Evolutionary conservation across 2,797 vertebrate species (phyloP), one percentile per base, ranked within the genome.

Genomic region (Odontamblyopus rebecca): DNA sequence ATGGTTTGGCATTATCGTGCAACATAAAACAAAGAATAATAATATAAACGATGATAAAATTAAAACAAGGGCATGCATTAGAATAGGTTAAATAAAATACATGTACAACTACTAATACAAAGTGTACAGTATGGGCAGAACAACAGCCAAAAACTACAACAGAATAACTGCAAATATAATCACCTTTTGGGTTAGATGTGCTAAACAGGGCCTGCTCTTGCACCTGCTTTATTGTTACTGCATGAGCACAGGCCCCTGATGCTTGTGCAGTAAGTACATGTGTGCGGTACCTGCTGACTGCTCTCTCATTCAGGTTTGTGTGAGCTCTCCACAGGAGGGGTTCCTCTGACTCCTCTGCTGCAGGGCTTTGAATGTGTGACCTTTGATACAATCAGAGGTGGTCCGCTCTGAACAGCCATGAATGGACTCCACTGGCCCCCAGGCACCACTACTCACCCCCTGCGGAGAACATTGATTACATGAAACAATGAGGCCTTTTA

Each of bases 401-500:
- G 64, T 75, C 78, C 57, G 54, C 68, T 81, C 73, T 82, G 67
- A 74, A 81, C 77, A 75, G 77, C 72, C 35, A 51, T 82, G 83
- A 84, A 88, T 81, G 75, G 75, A 0, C 68, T 75, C 68, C 19
- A 2, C 73, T 0, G 72, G 69, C 81, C 84, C 76, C 71, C 1
- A 30, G 85, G 80, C 66, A 77, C 86, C 11, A 64, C 76, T 82
- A 64, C 72, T 56, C 1, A 16, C 72, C 70, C 63, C 86, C 83
- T 82, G 88, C 84, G 83, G 89, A 86, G 88, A 66, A 70, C 85
- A 93, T 91, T 88, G 91, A 92, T 92, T 84, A 77, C 67, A 68
- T 80, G 80, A 91, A 89, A 93, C 91, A 93, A 92, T 85, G 72
- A 61, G 48, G 50, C 71, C 66, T 61, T 6, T 53, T 29, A 53